phyloP scores from a whole-genome alignment of 2,797 vertebrate genomes.

The Tadarida brasiliensis region DNA sequence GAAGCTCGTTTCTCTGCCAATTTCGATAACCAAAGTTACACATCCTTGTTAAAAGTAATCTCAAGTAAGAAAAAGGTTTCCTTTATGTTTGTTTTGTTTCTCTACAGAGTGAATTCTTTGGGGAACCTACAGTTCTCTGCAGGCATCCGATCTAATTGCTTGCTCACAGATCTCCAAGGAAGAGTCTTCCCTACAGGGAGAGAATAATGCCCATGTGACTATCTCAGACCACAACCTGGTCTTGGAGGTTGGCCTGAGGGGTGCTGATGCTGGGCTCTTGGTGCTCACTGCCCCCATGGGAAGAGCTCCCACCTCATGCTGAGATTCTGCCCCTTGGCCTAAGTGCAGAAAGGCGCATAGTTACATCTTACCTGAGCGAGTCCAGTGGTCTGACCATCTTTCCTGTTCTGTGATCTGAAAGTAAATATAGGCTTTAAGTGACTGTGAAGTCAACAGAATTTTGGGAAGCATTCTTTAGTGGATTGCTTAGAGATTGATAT shows the following conservation, averaged over 20 bases:
- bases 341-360: background rate
- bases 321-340: background rate
- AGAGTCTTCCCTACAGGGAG: background rate
- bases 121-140: constrained; percentile 34
- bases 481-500: background rate
- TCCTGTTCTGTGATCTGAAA: background rate
- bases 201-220: background rate
- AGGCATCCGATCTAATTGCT: background rate
- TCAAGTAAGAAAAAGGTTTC: background rate
- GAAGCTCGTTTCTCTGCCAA: background rate
- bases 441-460: background rate
- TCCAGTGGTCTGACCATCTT: background rate
- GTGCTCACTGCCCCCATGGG: background rate
- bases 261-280: no score
- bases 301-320: background rate
- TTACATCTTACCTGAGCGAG: background rate
- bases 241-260: background rate
- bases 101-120: background rate
- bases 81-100: background rate
- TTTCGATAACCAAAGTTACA: background rate
- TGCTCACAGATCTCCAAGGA: background rate
- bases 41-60: background rate
- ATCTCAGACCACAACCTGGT: background rate
- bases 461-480: background rate
- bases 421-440: background rate